phyloP scores from a whole-genome alignment of 2,113 vertebrate species.

The Merops nubicus region DNA sequence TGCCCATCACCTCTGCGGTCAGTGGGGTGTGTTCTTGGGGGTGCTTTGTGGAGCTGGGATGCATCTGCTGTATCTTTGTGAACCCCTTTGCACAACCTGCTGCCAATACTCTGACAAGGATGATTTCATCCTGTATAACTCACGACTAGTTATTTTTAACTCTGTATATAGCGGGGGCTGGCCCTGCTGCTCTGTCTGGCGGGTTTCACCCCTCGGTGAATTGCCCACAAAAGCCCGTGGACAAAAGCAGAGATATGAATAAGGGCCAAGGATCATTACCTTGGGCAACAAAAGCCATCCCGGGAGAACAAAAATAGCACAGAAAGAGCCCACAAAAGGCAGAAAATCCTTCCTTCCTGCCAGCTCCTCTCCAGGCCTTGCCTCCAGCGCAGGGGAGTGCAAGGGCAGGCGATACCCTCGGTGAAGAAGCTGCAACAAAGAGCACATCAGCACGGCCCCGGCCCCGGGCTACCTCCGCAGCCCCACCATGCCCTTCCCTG shows the following conservation, averaged over 20 bases:
- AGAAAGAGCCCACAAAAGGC: conserved; percentile 64
- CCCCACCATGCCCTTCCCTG: conserved; percentile 21
- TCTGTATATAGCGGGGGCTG: neutral
- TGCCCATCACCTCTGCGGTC: neutral
- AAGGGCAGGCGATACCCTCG: conserved; percentile 39
- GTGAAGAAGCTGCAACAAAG: conserved; percentile 28
- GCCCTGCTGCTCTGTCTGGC: neutral
- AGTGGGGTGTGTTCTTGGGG: neutral
- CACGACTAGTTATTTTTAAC: neutral
- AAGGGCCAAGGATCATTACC: conserved; percentile 68
- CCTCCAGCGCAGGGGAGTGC: conserved; percentile 44
- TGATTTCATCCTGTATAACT: neutral
- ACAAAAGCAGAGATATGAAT: conserved; percentile 65
- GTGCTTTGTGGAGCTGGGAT: fast-evolving
- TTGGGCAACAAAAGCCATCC: conserved; percentile 60
- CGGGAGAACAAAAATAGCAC: conserved; percentile 53
- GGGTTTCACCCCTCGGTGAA: neutral
- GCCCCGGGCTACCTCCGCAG: neutral
- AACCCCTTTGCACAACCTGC: neutral
- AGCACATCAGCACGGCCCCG: neutral
- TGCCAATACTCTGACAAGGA: neutral
- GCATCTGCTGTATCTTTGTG: neutral
- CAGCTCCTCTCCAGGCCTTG: conserved; percentile 1
- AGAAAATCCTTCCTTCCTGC: conserved; percentile 72
- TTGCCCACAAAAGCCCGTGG: neutral